Conservation (phyloP, 2,888 invertebrate species). For the Carabus problematicus region DNA sequence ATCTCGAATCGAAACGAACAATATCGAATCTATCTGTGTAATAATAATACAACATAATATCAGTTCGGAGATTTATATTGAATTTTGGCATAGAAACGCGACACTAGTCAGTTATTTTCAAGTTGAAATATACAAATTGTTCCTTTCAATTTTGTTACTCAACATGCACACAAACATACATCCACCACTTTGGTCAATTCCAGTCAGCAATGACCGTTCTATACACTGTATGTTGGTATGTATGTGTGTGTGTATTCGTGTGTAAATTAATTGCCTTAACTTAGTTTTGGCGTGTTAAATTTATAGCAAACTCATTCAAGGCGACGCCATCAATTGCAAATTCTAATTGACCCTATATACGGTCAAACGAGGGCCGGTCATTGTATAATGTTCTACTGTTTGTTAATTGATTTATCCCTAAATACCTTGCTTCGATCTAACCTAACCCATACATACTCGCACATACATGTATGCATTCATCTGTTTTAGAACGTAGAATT, state of each 20-base stretch:
- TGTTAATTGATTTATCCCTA: conserved; percentile 55
- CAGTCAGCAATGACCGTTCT: too few relatives aligned
- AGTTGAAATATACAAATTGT: too few relatives aligned
- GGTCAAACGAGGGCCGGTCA: conserved; percentile 17
- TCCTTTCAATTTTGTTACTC: too few relatives aligned
- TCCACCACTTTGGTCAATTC: too few relatives aligned
- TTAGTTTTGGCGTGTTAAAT: conserved; percentile 53
- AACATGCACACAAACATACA: too few relatives aligned
- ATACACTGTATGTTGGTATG: background rate
- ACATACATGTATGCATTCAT: background rate
- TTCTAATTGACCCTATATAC: conserved; percentile 50
- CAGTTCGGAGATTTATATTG: too few relatives aligned
- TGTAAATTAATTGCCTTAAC: conserved; percentile 55
- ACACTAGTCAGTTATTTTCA: too few relatives aligned
- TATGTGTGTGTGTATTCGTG: conserved; percentile 41
- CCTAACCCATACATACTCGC: background rate
- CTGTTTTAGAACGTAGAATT: too few relatives aligned
- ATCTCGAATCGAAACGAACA: too few relatives aligned
- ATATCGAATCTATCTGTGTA: too few relatives aligned
- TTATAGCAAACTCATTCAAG: conserved; percentile 53
- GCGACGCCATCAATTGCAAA: conserved; percentile 51
- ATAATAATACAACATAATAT: too few relatives aligned
- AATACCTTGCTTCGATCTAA: conserved; percentile 47
- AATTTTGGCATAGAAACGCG: too few relatives aligned
- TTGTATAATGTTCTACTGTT: conserved; percentile 48